phyloP scores from a whole-genome alignment of 2,797 vertebrate genomes.

The Distichodus sexfasciatus region DNA sequence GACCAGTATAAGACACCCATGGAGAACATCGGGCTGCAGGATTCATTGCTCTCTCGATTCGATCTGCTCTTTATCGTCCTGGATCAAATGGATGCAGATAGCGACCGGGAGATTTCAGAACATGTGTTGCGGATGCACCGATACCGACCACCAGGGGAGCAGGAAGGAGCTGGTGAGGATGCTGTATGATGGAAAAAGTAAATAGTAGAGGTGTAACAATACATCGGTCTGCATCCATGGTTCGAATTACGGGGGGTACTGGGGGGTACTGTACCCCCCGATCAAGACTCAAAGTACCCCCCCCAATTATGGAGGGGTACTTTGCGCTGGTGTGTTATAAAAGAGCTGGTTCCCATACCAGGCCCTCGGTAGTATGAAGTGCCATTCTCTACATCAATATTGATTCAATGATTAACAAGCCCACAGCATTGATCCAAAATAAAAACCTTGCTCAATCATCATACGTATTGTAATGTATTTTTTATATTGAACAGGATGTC shows the following conservation, averaged over 20 bases:
- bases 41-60: constrained; percentile 62
- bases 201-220: neutral
- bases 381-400: too few species aligned
- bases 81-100: constrained; percentile 60
- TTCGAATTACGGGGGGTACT: too few species aligned
- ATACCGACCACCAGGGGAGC: constrained; percentile 52
- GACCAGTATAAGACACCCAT: constrained; percentile 59
- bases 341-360: constrained; percentile 67
- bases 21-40: constrained; percentile 63
- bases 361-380: constrained; percentile 57
- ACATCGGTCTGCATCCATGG: too few species aligned
- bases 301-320: too few species aligned
- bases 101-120: constrained; percentile 58
- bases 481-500: too few species aligned
- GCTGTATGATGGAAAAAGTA: neutral
- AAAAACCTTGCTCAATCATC: too few species aligned
- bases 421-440: too few species aligned
- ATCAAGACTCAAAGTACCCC: too few species aligned
- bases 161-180: constrained; percentile 56
- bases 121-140: constrained; percentile 64
- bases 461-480: too few species aligned
- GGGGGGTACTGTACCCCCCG: too few species aligned
- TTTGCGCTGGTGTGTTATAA: constrained; percentile 75
- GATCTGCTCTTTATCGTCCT: constrained; percentile 63
- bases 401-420: too few species aligned